Conservation (phyloP, 2,113 vertebrate genomes). For the Phaethon lepturus region DNA sequence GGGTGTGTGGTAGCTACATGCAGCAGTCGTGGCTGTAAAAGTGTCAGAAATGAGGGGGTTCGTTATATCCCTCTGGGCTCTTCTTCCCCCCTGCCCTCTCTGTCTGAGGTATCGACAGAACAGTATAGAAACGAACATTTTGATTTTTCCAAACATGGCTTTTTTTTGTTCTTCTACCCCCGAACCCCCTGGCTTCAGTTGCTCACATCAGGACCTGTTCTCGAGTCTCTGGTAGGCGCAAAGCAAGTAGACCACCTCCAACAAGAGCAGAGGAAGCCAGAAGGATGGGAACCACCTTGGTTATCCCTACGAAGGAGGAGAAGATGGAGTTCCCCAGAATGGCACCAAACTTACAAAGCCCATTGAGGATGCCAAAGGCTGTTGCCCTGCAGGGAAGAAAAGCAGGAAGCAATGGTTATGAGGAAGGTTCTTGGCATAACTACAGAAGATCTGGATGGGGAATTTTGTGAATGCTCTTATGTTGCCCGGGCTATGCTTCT, state of each 20-base stretch:
- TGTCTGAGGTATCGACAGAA: neutral
- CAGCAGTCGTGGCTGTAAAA: neutral
- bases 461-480: neutral
- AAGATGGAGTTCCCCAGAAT: constrained; percentile 96
- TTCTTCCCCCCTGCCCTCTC: neutral
- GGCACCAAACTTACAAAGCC: constrained; percentile 90
- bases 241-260: constrained; percentile 89
- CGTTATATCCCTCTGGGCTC: neutral
- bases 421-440: neutral
- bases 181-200: neutral
- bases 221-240: constrained; percentile 94
- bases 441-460: neutral
- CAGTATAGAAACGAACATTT: neutral
- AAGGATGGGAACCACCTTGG: constrained; percentile 93
- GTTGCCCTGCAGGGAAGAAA: constrained; percentile 83
- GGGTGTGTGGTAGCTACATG: constrained; percentile 26
- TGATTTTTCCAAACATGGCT: neutral
- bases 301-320: constrained; percentile 92
- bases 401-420: constrained; percentile 10
- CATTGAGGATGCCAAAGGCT: constrained; percentile 94
- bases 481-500: neutral
- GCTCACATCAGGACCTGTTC: constrained; percentile 93
- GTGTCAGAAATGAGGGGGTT: constrained; percentile 31
- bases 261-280: constrained; percentile 91
- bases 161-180: neutral